Conservation (phyloP, 2,113 vertebrate genomes). For the Leucopsar rothschildi region DNA sequence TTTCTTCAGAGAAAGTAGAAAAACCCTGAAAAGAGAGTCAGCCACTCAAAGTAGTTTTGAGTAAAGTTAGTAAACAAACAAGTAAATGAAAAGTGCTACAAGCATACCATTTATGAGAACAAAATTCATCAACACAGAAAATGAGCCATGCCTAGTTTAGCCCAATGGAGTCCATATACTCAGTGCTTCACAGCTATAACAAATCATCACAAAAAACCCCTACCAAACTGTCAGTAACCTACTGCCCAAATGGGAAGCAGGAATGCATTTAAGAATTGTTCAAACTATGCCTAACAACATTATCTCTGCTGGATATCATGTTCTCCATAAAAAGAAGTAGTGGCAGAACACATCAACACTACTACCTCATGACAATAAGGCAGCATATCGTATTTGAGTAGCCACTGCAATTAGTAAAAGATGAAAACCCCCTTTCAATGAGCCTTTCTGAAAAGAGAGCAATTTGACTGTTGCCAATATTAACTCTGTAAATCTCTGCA, state of each 20-base stretch:
- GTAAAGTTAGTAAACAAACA: background rate
- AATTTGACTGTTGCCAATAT: background rate
- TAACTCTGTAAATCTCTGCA: background rate
- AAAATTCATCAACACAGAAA: background rate
- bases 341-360: background rate
- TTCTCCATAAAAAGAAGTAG: background rate
- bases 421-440: background rate
- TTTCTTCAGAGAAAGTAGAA: background rate
- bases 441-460: background rate
- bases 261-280: slow-evolving; percentile 15
- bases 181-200: background rate
- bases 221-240: background rate
- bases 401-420: background rate
- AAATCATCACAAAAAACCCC: background rate
- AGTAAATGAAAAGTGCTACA: background rate
- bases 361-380: background rate
- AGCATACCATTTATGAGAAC: background rate
- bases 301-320: background rate
- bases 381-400: background rate
- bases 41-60: background rate
- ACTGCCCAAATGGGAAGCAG: background rate
- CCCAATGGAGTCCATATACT: background rate
- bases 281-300: background rate
- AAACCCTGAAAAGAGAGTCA: background rate
- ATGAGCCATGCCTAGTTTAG: background rate